A percentile compares a stretch with the other conserved stretches of the same genome.
phyloP scores from a whole-genome alignment of 1,140 invertebrate genomes.

The Procambarus clarkii region DNA sequence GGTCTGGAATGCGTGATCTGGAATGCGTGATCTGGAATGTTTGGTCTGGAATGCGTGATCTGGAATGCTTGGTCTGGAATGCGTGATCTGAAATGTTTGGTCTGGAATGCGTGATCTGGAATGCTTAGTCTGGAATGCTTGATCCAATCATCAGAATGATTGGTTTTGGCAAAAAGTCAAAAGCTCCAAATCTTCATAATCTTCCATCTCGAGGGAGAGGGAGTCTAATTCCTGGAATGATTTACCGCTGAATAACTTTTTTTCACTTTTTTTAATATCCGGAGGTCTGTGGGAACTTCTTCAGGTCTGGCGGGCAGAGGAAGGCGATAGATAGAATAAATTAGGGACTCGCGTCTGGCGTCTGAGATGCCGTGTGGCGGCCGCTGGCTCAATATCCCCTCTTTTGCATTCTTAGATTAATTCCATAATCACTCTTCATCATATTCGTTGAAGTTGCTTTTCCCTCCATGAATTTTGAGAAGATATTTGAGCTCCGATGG shows the following conservation, averaged over 20 bases:
- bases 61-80: no score
- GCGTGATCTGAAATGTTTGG: no score
- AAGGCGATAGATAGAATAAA: slow-evolving; percentile 43
- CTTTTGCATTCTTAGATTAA: slow-evolving; percentile 46
- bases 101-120: no score
- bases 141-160: no score
- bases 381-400: slow-evolving; percentile 20
- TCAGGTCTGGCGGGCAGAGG: not conserved
- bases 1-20: no score
- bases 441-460: slow-evolving; percentile 12
- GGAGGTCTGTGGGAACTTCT: slow-evolving; percentile 8
- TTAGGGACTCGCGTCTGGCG: slow-evolving; percentile 3
- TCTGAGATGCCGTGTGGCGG: slow-evolving; percentile 27
- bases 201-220: not conserved
- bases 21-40: no score
- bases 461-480: not conserved
- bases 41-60: no score
- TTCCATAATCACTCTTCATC: slow-evolving; percentile 37
- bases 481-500: not conserved
- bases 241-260: slow-evolving; percentile 8
- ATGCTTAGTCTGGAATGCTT: no score
- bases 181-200: not conserved
- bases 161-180: no score
- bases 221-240: slow-evolving; percentile 2
- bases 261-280: slow-evolving; percentile 9